Base-by-base conservation (phyloP, 2,888 invertebrate species). In the Parnassius apollo region DNA sequence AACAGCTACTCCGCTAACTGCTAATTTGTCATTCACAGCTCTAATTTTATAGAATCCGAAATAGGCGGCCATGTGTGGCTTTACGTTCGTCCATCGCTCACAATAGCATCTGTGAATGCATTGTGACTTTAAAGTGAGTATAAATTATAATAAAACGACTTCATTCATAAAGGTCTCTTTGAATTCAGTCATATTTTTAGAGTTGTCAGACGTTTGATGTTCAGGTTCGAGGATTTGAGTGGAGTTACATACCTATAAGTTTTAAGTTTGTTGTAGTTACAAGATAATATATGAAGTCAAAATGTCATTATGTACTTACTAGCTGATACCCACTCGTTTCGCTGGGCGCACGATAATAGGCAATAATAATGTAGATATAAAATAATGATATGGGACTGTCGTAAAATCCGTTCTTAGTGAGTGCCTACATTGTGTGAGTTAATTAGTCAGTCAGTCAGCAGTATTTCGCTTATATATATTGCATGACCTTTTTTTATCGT, bases 51-150 rank as follows among this genome's bases (percentile, higher is more conserved):
- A 49, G 51, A 42, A 78, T 83, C 80, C 80, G 83, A 88, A 88
- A 88, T 89, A 88, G 83, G 79, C 71, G 72, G 75, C 81, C 87
- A 84, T 83, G 80, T 86, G 87, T 80, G 64, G 59, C 60, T 56
- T 56, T 42, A 57, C 58, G 69, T 68, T 66, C 67, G 69, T 69
- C 68, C 69, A 67, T 25, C 51, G 57, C 62, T 64, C 59, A 66
- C 67, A 66, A 68, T 66, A 61, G 67, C 64, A 52, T 58, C 64
- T 57, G 62, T 57, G 63, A 50, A 64, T 46, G 59, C 64, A 64
- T 64, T 64, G 64, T 64, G 22, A 46, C 42, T 57, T 57, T 57
- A 45, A 58, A 64, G 64, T 63, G 59, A 51, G 59, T 64, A 64
- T 64, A 64, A 64, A 64, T 64, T 63, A 63, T 59, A 54, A 59